phyloP scores from a whole-genome alignment of 2,888 invertebrate genomes.

The Euclidia mi region DNA sequence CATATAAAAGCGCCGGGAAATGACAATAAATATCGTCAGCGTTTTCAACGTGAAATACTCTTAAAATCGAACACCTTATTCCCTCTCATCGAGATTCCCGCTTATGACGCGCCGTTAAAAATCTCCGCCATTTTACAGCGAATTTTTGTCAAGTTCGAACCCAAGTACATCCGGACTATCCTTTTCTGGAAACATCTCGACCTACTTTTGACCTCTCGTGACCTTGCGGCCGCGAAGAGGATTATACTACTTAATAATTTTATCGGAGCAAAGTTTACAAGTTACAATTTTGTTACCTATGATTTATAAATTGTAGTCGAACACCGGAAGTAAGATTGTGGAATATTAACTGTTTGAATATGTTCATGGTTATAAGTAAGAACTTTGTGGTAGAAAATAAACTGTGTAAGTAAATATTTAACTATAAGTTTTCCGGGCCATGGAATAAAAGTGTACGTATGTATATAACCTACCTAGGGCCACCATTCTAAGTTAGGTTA shows the following conservation, averaged over 20 bases:
- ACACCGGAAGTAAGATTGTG: not conserved
- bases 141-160: conserved; percentile 11
- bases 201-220: conserved; percentile 30
- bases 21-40: not conserved
- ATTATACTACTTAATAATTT: conserved; percentile 8
- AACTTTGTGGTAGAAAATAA: no score
- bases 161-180: conserved; percentile 13
- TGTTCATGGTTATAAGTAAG: no score
- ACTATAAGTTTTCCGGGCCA: no score
- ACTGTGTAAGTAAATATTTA: no score
- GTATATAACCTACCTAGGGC: no score
- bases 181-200: conserved; percentile 20
- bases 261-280: conserved; percentile 2
- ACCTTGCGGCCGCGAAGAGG: conserved; percentile 19
- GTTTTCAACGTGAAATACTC: conserved; percentile 1
- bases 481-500: no score
- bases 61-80: not conserved
- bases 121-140: conserved; percentile 7
- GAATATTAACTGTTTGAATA: no score
- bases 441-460: no score
- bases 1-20: not conserved
- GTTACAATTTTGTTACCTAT: conserved; percentile 5
- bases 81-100: not conserved
- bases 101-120: conserved; percentile 12
- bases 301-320: conserved; percentile 6